Conservation (phyloP, 37 sponge, comb jelly and placozoan species). For the Hexactinellida sp. region DNA sequence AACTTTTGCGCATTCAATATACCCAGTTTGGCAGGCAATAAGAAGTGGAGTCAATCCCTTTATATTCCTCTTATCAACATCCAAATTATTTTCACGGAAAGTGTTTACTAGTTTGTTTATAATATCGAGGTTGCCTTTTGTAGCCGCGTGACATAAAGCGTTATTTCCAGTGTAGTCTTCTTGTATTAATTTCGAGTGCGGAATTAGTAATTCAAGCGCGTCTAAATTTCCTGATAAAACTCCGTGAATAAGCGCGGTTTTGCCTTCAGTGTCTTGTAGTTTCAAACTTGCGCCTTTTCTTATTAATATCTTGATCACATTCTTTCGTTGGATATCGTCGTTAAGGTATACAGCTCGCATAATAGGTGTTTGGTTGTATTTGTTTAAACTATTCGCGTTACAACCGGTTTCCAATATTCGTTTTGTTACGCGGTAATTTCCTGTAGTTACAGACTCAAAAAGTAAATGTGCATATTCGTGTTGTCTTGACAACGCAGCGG, state of each 20-base stretch:
- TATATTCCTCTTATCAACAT: constrained; percentile 52
- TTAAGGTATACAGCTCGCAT: constrained; percentile 11
- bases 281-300: constrained; percentile 37
- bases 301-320: constrained; percentile 27
- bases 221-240: constrained; percentile 24
- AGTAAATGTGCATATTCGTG: not conserved
- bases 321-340: not conserved
- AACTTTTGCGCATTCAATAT: constrained; percentile 32
- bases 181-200: constrained; percentile 15
- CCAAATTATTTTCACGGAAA: not conserved
- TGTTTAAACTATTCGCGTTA: not conserved
- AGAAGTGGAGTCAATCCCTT: constrained; percentile 60
- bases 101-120: constrained; percentile 26
- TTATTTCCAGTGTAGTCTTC: constrained; percentile 49
- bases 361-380: not conserved
- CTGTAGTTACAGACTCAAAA: not conserved
- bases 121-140: constrained; percentile 26
- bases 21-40: constrained; percentile 33
- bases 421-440: not conserved
- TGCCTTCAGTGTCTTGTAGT: constrained; percentile 31
- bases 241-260: constrained; percentile 44
- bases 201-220: not conserved
- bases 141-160: constrained; percentile 34
- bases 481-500: not conserved
- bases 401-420: not conserved